phyloP scores from a whole-genome alignment of 2,888 invertebrate species.

The Cephus runcator region DNA sequence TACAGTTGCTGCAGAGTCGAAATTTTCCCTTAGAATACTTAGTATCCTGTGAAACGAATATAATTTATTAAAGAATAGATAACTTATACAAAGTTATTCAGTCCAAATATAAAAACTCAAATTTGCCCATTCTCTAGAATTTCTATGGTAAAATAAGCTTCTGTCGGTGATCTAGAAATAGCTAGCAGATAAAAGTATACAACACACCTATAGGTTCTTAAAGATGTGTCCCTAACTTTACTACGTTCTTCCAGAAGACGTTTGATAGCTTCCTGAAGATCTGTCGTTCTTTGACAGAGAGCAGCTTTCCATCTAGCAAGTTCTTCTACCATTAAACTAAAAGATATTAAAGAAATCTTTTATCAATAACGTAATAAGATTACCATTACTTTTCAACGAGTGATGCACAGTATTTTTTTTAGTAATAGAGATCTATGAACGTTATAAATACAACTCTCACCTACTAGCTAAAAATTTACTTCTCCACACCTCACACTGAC shows the following conservation, averaged over 20 bases:
- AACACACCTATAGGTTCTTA: constrained; percentile 72
- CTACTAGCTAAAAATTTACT: constrained; percentile 96
- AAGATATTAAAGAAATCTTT: constrained; percentile 43
- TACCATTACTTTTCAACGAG: neutral
- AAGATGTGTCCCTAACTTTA: constrained; percentile 72
- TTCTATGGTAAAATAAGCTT: neutral
- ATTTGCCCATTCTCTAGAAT: neutral
- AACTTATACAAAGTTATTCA: neutral
- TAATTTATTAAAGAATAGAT: neutral
- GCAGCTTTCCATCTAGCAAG: constrained; percentile 87
- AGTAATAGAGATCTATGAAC: neutral
- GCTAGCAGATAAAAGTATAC: constrained; percentile 19
- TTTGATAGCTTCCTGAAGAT: constrained; percentile 77
- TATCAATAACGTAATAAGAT: neutral
- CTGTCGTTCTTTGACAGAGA: constrained; percentile 76
- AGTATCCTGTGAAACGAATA: constrained; percentile 56
- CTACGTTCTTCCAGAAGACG: constrained; percentile 77
- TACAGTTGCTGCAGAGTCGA: constrained; percentile 68
- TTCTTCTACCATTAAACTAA: constrained; percentile 92
- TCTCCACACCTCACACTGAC: constrained; percentile 96
- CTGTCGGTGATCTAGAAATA: neutral
- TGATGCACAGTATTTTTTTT: too few relatives aligned
- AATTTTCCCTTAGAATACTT: constrained; percentile 66
- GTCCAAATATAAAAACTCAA: neutral
- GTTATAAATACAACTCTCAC: constrained; percentile 62